Evolutionary conservation across 2,797 vertebrate species (phyloP), one percentile per base, ranked within the genome.

Genomic region (Limosa lapponica): DNA sequence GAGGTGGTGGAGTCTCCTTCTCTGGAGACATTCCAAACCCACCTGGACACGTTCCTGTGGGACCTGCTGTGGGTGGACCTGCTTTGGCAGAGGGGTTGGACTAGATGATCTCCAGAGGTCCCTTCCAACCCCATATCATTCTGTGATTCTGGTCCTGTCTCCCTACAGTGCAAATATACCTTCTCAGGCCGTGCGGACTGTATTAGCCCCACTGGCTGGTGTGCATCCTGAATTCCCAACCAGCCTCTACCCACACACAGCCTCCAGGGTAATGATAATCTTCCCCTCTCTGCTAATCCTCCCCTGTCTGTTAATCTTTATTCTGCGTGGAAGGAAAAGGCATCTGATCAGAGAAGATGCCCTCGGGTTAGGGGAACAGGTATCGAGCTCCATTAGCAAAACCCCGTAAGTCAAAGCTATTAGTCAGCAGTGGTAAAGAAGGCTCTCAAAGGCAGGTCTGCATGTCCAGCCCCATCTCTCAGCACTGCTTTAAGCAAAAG

Each of bases 171-270:
- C 23, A 69, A 46, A 44, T 1, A 2, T 6, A 46, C 43, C 14
- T 73, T 41, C 27, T 39, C 8, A 32, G 36, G 48, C 23, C 3
- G 0, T 6, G 8, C 9, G 32, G 11, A 2, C 30, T 15, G 2
- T 12, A 57, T 58, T 41, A 70, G 66, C 7, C 32, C 2, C 30
- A 8, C 16, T 13, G 30, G 18, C 27, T 65, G 37, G 8, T 8
- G 8, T 22, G 23, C 34, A 39, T 69, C 39, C 58, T 49, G 43
- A 75, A 61, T 27, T 88, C 64, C 34, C 55, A 75, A 36, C 7
- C 5, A 55, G 37, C 22, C 22, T 65, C 72, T 43, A 27, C 46
- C 23, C 34, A 37, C n/a, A 13, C 34, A 46, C 28, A 70, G 46
- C n/a, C 57, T 86, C 32, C 72, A 64, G n/a, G 25, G 43, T 54